Conservation (phyloP, 2,113 vertebrate genomes). For the Tragulus kanchil region DNA sequence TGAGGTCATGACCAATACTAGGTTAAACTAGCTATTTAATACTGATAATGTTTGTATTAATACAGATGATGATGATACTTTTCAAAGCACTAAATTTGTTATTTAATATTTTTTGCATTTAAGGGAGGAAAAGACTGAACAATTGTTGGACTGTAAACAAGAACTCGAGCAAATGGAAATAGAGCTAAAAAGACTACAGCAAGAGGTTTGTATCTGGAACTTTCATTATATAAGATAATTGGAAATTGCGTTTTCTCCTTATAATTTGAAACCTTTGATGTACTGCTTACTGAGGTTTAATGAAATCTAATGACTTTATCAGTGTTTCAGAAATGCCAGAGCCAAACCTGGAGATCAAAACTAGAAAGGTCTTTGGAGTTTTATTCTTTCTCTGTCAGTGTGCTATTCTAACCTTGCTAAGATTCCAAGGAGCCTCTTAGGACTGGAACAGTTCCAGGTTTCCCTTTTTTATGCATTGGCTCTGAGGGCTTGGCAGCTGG, state of each 20-base stretch:
- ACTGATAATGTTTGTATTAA: slow-evolving; percentile 15
- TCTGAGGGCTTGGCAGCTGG: neutral
- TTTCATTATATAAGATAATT: neutral
- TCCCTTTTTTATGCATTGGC: neutral
- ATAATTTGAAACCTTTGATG: neutral
- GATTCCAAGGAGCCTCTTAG: slow-evolving; percentile 13
- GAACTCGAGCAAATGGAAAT: slow-evolving; percentile 95
- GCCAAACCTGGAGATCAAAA: slow-evolving; percentile 44
- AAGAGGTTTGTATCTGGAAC: slow-evolving; percentile 91
- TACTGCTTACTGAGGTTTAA: neutral
- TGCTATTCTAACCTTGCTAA: neutral
- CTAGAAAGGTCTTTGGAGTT: neutral
- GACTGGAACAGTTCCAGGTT: neutral
- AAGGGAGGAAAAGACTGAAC: slow-evolving; percentile 99
- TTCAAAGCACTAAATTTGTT: slow-evolving; percentile 39
- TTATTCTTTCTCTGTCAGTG: neutral
- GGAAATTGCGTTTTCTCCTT: slow-evolving; percentile 25
- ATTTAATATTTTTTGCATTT: slow-evolving; percentile 66
- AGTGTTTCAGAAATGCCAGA: slow-evolving; percentile 37
- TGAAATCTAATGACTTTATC: slow-evolving; percentile 11
- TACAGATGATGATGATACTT: slow-evolving; percentile 24
- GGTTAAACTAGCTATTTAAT: slow-evolving; percentile 18
- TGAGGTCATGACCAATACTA: neutral
- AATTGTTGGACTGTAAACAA: slow-evolving; percentile 97
- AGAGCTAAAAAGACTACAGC: slow-evolving; percentile 95